Base-by-base conservation (phyloP, 2,888 invertebrate genomes). In the Drosophila tanythrix region DNA sequence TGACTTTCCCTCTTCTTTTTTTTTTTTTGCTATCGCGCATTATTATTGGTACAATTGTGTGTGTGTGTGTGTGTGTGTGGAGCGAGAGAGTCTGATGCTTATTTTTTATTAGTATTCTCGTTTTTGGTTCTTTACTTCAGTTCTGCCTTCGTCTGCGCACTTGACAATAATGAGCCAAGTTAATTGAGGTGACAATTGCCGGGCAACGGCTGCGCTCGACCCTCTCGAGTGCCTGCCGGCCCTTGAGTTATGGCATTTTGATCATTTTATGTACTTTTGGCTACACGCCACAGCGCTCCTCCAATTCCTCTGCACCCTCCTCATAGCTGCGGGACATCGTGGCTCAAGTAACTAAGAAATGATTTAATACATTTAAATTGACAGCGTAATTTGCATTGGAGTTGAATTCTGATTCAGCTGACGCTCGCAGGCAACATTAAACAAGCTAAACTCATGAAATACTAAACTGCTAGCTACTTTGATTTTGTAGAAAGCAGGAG, bases 151-250 rank as follows among this genome's bases (percentile, higher is more conserved):
- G 61, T 25, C 50, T 5, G 65, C 60, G 72, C 75, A 85, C 83
- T 85, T 66, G 72, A 80, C 68, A 77, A 85, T 85, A 85, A 88
- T 85, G 82, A 85, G 82, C 72, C 56, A 81, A 85, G 85, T 88
- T 85, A 85, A 85, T 85, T 88, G 85, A 88, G 88, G 85, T 85
- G 85, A 85, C 85, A 88, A 85, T 82, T 79, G 88, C 63, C 68
- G 67, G 71, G 55, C 82, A 67, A 61, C 68, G 61, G 60, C 70
- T 74, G 74, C 35, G 25, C 36, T 63, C 57, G 71, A 69, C 71
- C 65, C 57, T 62, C 67, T 65, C 40, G 70, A 69, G 66, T 62
- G 59, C 56, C 63, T 63, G 60, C 46, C 40, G 68, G 61, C 62
- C 38, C 73, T 79, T 79, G 74, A 85, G 83, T 78, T 79, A 83